These are phyloP conservation scores for Philereme transversata DNA, from an alignment of 2,888 invertebrate genomes.

Conservation along the genomic window DNA sequence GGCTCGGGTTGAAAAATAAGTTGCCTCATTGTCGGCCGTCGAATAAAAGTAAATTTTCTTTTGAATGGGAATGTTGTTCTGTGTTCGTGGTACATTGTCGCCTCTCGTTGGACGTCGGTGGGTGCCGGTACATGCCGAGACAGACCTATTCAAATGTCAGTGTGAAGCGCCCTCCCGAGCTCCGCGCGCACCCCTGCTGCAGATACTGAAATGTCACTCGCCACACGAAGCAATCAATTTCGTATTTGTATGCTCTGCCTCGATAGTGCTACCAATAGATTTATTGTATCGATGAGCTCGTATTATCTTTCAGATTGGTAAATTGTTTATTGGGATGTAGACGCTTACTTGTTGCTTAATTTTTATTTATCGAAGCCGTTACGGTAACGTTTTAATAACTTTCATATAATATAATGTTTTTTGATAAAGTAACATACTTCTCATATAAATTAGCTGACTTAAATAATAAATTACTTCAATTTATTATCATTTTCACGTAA, in stretches of 20 bases:
- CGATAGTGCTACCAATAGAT: conserved; percentile 73
- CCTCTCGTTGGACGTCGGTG: conserved; percentile 75
- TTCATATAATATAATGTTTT: neutral
- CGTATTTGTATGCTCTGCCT: conserved; percentile 79
- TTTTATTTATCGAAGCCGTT: conserved; percentile 31
- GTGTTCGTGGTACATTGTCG: conserved; percentile 79
- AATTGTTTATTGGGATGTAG: conserved; percentile 37
- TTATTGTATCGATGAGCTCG: conserved; percentile 65
- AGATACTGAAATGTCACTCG: conserved; percentile 80
- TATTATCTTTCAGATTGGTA: conserved; percentile 51
- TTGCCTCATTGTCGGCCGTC: conserved; percentile 59
- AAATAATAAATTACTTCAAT: conserved; percentile 14
- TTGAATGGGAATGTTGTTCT: conserved; percentile 77
- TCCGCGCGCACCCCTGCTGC: conserved; percentile 50
- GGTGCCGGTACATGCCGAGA: conserved; percentile 81
- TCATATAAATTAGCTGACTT: neutral
- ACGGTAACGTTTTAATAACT: conserved; percentile 7
- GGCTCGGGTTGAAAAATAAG: conserved; percentile 63
- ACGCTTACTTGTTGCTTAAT: conserved; percentile 35
- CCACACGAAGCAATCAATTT: conserved; percentile 83
- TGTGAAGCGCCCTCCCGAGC: conserved; percentile 59
- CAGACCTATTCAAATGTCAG: conserved; percentile 83
- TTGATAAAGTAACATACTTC: conserved; percentile 4
- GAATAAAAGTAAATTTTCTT: conserved; percentile 80
- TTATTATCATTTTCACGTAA: conserved; percentile 3